Base-by-base conservation (phyloP, 2,888 invertebrate genomes). In the Apotomis capreana region DNA sequence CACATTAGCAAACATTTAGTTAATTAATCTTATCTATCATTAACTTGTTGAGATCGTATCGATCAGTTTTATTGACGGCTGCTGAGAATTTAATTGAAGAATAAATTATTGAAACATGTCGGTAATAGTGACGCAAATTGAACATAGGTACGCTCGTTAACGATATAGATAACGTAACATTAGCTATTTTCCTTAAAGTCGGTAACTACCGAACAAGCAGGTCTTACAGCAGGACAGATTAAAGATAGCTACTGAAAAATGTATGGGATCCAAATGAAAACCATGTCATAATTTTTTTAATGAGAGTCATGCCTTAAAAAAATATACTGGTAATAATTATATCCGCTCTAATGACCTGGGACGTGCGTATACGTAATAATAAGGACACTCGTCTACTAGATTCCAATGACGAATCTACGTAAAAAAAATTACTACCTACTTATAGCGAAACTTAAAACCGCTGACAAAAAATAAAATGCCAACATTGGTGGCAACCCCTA, bases 401-500 rank as follows among this genome's bases (percentile, higher is more conserved):
- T 46, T 26, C 40, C 44, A 36, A 57, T 26, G 44, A 12, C n/a
- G 36, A 46, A 6, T 26, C 4, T n/a, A 46, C 51, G 60, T 12
- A 61, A 59, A 54, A 6, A 46, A 64, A 64, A 36, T 52, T 0
- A 15, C 15, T 15, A 15, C 15, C 26, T 26, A 26, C 26, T 58
- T 60, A 40, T 26, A 15, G 37, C 62, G 13, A 37, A 69, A 63
- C n/a, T 15, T 12, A 26, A 49, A 69, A 62, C n/a, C 13, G 49
- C 12, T 61, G 61, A 61, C 64, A 62, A 69, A 59, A 72, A 54
- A 60, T 63, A 68, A 73, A 59, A 54, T 55, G 74, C 77, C 71
- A 73, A 77, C 78, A 76, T 78, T 76, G 74, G 76, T 77, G 70
- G 68, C 58, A 61, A 61, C 68, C 74, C 75, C 74, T 76, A 78